Evolutionary conservation across 2,888 invertebrate genomes (phyloP), one percentile per base, ranked within the genome.

Genomic region (Byasa hedistus): DNA sequence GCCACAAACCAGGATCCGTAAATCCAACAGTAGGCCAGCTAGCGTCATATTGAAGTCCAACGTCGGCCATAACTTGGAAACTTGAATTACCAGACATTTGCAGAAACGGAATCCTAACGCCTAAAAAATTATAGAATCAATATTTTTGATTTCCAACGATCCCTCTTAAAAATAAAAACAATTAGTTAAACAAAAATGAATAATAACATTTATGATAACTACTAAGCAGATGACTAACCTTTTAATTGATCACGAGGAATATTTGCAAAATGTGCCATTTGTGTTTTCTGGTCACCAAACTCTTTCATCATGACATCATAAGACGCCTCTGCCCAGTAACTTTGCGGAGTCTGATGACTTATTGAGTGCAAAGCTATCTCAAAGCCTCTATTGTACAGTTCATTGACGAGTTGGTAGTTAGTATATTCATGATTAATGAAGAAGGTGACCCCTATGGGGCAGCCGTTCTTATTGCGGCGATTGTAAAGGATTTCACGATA

Each of bases 341-440:
- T 80, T 15, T 92, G 91, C 3, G 90, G 86, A 1, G 88, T 83
- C 52, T 87, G 85, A 71, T 94, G 94, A 1, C 92, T 92, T 39
- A 95, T 93, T 19, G 95, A 95, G 78, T 96, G 95, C 0, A 95
- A 86, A 0, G 94, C 95, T 4, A 96, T 94, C 80, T 95, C 95
- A 70, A 93, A 94, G 0, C 95, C 86, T 4, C 70, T 69, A 64
- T 85, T 87, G 73, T 93, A 93, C 0, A 96, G 84, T 59, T 93
- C 90, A 74, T 95, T 93, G 1, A 95, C 89, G 7, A 89, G 74
- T 10, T 87, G 80, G 75, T 96, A 96, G 81, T 95, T 93, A 1
- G 94, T 95, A 78, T 95, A 96, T 70, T 95, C 94, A 73, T 96
- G 96, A 36, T 93, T 94, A 51, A 95, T 89, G 80, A 93, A 96